Evolutionary conservation across 2,113 vertebrate species (phyloP), one percentile per base, ranked within the genome.

Genomic region (Stigmatopora argus): DNA sequence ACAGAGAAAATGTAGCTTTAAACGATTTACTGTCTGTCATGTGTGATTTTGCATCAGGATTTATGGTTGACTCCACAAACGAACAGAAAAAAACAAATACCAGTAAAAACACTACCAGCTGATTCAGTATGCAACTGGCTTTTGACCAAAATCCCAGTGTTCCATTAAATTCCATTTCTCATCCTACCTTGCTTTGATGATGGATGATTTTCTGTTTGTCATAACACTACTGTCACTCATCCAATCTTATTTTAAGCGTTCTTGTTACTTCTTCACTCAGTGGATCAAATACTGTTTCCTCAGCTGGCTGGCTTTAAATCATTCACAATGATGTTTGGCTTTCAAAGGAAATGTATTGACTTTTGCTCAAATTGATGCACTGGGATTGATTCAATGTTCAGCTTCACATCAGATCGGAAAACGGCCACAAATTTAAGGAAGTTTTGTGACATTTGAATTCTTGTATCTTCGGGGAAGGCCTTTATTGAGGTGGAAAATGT

Each of bases 301-400:
- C 85, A 88, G 83, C 81, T 88, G 83, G 77, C 71, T 47, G 41
- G 62, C 73, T 78, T 66, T 75, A 78, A 86, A 76, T 80, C 83
- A 70, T 79, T 81, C 70, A 67, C 55, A 66, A 69, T 56, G 62
- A 58, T 76, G 73, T 67, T 78, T 83, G 56, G 59, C 74, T 82
- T 83, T 85, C 72, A 84, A 72, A 60, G 62, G 62, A 46, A 75
- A 77, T 83, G 84, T 85, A 88, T 84, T 73, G 72, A 81, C 73
- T 79, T 84, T 84, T 77, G 63, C 74, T 84, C 78, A 85, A 71
- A 67, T 74, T 78, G 69, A 67, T 77, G 72, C 46, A 49, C 13
- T 6, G 51, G 65, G 81, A 82, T 77, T 66, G 71, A 84, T 81
- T 74, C 48, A 7, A 51, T 58, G 21, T 73, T 69, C 19, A 61